Evolutionary conservation across 1,140 invertebrate species (phyloP).

Genomic region (Halesus radiatus): DNA sequence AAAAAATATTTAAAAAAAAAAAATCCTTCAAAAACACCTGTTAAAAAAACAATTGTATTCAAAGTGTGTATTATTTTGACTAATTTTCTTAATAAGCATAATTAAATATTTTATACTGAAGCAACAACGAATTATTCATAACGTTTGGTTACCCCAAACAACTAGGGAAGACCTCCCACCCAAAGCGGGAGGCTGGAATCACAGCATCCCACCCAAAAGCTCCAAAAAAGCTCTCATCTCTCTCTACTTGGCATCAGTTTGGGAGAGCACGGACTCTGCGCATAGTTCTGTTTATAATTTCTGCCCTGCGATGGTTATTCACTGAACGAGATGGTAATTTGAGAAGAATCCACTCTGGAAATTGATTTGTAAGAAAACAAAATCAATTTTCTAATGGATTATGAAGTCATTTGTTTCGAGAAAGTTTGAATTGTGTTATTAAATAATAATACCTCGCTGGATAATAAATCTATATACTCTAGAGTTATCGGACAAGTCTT

Average conservation of each 20-base stretch:
- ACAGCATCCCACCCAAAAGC: neutral
- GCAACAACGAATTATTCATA: too few species aligned
- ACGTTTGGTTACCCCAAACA: too few species aligned
- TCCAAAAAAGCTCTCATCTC: neutral
- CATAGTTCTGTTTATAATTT: neutral
- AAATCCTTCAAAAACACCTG: too few species aligned
- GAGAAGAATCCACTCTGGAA: neutral
- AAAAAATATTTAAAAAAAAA: too few species aligned
- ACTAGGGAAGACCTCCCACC: neutral
- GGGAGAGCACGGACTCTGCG: neutral
- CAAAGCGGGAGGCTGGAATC: neutral
- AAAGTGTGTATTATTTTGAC: too few species aligned
- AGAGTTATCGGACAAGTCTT: too few species aligned
- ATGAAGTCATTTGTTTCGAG: neutral
- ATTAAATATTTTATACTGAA: too few species aligned
- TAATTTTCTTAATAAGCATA: too few species aligned
- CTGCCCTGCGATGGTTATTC: neutral
- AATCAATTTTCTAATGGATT: neutral
- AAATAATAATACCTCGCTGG: too few species aligned
- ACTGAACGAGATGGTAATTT: constrained; percentile 20
- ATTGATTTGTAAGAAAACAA: constrained; percentile 8
- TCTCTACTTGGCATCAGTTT: neutral
- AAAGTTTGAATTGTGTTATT: neutral
- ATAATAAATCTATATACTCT: too few species aligned
- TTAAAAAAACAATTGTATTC: too few species aligned